Conservation (phyloP, 2,113 vertebrate species). For the Lophotis ruficrista region DNA sequence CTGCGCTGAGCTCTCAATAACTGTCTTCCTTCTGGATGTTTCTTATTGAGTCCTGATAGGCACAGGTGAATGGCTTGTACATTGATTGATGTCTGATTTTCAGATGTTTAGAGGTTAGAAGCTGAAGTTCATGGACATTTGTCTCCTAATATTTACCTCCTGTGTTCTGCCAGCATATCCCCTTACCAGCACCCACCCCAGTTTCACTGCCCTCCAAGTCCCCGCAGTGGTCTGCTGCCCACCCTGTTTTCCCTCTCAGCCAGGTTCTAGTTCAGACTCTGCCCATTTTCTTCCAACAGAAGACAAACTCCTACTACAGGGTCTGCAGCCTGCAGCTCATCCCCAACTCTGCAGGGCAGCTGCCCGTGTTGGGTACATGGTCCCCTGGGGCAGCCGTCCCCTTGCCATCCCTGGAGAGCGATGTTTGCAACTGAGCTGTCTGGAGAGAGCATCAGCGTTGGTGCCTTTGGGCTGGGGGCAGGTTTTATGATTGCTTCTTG, state of each 20-base stretch:
- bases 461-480: neutral
- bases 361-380: accelerated
- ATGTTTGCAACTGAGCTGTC: neutral
- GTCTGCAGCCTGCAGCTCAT: neutral
- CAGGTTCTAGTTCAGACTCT: neutral
- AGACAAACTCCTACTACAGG: neutral
- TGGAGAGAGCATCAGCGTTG: neutral
- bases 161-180: neutral
- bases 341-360: neutral
- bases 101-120: neutral
- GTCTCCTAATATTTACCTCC: neutral
- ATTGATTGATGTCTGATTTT: neutral
- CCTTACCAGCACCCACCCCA: neutral
- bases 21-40: neutral
- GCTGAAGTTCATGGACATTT: neutral
- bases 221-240: neutral
- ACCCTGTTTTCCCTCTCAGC: neutral
- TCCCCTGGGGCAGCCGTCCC: neutral
- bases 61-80: neutral
- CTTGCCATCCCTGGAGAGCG: accelerated
- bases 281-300: neutral
- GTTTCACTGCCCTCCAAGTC: neutral
- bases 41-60: neutral
- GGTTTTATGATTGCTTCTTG: neutral
- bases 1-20: neutral